Evolutionary conservation across 2,888 invertebrate species (phyloP).

Genomic region (Athalia rosae): DNA sequence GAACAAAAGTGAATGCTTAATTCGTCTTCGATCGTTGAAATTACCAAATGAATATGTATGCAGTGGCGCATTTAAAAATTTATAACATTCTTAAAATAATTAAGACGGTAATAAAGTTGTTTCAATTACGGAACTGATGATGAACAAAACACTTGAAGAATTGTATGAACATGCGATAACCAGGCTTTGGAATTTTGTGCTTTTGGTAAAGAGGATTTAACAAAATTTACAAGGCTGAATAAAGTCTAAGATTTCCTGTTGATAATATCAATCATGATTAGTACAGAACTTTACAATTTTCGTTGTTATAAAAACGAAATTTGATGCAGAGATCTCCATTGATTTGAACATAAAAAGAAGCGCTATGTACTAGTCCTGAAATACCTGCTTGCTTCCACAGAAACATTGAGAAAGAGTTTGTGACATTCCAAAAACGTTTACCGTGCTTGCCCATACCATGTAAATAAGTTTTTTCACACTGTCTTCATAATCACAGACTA

Average conservation of each 20-base stretch:
- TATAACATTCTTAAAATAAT: neutral
- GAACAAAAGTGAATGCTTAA: neutral
- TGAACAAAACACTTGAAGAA: neutral
- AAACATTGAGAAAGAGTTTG: neutral
- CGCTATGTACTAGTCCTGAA: neutral
- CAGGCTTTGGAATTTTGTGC: neutral
- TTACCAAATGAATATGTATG: conserved; percentile 14
- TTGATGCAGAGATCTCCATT: neutral
- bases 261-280: conserved; percentile 12
- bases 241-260: conserved; percentile 15
- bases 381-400: neutral
- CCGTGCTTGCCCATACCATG: neutral
- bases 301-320: too few species aligned
- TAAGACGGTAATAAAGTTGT: conserved; percentile 4
- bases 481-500: neutral
- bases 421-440: neutral
- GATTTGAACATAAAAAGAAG: neutral
- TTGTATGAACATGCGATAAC: neutral
- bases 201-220: conserved; percentile 11
- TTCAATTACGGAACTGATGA: neutral
- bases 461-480: conserved; percentile 8
- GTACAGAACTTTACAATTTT: neutral
- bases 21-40: neutral
- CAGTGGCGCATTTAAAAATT: neutral
- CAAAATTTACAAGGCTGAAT: conserved; percentile 2